Base-by-base conservation (phyloP, 2,113 vertebrate species). In the Oncorhynchus masou region DNA sequence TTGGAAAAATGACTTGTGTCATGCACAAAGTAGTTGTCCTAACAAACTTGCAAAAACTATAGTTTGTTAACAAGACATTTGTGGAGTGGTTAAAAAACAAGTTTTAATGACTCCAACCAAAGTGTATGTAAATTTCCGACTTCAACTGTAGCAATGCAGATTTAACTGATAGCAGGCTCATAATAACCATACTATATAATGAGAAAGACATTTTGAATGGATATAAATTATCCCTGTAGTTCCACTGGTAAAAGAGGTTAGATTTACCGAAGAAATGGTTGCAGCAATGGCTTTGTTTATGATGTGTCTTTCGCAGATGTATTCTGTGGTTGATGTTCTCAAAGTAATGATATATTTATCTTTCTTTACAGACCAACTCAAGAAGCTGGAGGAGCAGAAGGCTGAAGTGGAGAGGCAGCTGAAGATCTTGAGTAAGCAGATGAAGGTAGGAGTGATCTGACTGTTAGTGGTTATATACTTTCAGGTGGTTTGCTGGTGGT, bases 341-440 rank as follows among this genome's bases (percentile, higher is more conserved):
- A 78, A 39, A 80, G 22, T 72, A 39, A 0, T 78, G 25, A 19
- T 45, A n/a, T 48, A 27, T 48, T 81, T 86, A n/a, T 22, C 9
- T 48, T 82, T 87, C 15, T 70, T 66, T 25, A 85, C 81, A 99
- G 98, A 90, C 93, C 94, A 94, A 54, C 92, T 94, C 49, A 93
- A 94, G 89, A 96, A 96, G 79, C 82, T 98, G 81, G 96, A 98
- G 84, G 96, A 96, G 67, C 96, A 98, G 83, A 99, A 99, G 68
- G 85, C 84, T 77, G 96, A 98, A 62, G 79, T 94, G 79, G 98
- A 99, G 80, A 94, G 92, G 81, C 97, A 99, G 71, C 87, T 97
- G 45, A 99, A 97, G 87, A 81, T 90, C 54, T 86, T 97, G 31
- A 94, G 81, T 5, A 95, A 95, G 82, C 96, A 97, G 79, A 95